Percentiles rank a stretch among this genome's conserved stretches.
Conservation (phyloP, 2,797 vertebrate species). For the Thunnus albacares region DNA sequence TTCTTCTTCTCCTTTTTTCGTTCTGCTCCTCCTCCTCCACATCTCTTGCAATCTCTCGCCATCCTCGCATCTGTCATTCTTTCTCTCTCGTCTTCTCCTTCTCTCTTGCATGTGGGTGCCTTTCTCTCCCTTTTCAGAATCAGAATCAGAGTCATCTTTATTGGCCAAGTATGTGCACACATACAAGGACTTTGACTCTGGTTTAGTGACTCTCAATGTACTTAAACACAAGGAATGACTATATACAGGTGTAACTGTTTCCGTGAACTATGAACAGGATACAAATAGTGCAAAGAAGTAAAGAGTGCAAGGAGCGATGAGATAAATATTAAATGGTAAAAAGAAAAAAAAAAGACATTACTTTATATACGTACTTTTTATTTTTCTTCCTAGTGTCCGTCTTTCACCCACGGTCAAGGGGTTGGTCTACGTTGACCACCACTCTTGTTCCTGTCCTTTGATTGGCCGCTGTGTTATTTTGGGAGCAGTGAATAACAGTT, state of each 20-base stretch:
- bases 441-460: slow-evolving; percentile 44
- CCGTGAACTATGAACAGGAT: too few relatives aligned
- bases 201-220: too few relatives aligned
- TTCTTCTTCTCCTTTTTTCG: slow-evolving; percentile 16
- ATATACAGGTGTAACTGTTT: too few relatives aligned
- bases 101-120: neutral
- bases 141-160: too few relatives aligned
- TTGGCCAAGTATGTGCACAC: too few relatives aligned
- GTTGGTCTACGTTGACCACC: slow-evolving; percentile 51
- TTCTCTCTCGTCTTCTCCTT: neutral
- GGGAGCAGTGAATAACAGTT: slow-evolving; percentile 80
- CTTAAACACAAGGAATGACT: too few relatives aligned
- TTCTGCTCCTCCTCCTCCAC: slow-evolving; percentile 32
- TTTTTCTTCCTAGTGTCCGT: slow-evolving; percentile 34
- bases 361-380: neutral
- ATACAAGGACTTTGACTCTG: too few relatives aligned
- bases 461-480: slow-evolving; percentile 84
- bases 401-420: slow-evolving; percentile 60
- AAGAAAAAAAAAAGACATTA: too few relatives aligned
- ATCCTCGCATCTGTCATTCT: neutral
- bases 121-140: too few relatives aligned
- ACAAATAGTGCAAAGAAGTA: too few relatives aligned
- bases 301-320: too few relatives aligned
- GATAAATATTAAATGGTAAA: too few relatives aligned
- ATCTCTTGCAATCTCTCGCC: neutral